phyloP scores from a whole-genome alignment of 1,140 invertebrate species.

The Argopecten irradians region DNA sequence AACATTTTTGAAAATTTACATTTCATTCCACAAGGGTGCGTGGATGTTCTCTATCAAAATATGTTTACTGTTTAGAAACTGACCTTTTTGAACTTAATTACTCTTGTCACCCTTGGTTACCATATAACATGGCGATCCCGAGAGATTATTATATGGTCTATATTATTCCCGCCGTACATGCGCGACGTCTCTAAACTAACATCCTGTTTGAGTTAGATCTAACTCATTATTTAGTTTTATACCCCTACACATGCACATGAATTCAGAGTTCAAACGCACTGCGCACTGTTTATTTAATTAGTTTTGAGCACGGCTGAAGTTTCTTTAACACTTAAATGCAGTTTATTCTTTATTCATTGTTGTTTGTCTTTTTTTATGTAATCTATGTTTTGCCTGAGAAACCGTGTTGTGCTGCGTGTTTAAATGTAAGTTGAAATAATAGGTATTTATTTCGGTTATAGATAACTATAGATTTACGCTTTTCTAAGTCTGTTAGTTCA shows the following conservation, averaged over 20 bases:
- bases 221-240: neutral
- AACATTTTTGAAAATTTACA: no score
- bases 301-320: neutral
- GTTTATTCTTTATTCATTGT: no score
- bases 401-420: no score
- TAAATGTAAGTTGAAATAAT: no score
- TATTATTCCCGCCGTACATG: neutral
- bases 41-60: neutral
- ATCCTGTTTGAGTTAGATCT: neutral
- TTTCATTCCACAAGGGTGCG: no score
- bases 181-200: neutral
- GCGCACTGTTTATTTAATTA: neutral
- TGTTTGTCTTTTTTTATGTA: no score
- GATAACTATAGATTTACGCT: no score
- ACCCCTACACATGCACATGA: neutral
- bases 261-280: neutral
- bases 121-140: neutral
- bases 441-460: no score
- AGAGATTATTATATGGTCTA: neutral
- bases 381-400: no score
- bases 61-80: neutral
- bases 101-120: neutral
- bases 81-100: neutral
- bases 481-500: no score
- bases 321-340: neutral